Base-by-base conservation (phyloP, 1,140 invertebrate species). In the Drosophila hydei region DNA sequence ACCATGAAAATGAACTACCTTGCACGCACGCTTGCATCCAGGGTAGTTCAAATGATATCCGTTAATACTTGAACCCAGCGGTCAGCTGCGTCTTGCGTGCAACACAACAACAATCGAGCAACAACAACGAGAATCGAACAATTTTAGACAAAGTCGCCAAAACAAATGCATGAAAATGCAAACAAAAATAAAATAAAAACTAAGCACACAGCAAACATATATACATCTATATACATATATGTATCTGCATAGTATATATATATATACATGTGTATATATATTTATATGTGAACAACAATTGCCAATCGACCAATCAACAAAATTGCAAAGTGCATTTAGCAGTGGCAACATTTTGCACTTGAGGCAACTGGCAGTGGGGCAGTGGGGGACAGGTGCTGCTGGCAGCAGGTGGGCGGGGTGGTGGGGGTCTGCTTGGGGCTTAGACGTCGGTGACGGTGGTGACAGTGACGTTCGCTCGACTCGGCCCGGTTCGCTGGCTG, bases 281-380 rank as follows among this genome's bases (percentile, higher is more conserved):
- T 40, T 7, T 40, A 16, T 40, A 16, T 43, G 74, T 55, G 58
- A 85, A 84, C 79, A 85, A 85, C 81, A 85, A 85, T 81, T 87
- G 83, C 65, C 81, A 85, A 87, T 71, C 43, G 40, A 87, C 74
- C 77, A 87, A 87, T 87, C 81, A 87, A 88, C 77, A 78, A 87
- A 87, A 87, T 88, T 88, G 81, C 75, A 87, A 87, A 87, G 81
- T 87, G 81, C 81, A 87, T 87, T 87, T 88, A 64, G 81, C 81
- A 81, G 78, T 81, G 78, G 77, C 83, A 88, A 81, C 73, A 65
- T 80, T 87, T 85, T 78, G 69, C 81, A 85, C 81, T 77, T 75
- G 64, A 67, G 43, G 68, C 45, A 61, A 62, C 14, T 40, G 18
- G 23, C 58, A 43, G 48, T 47, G 58, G 18, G 4, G 25, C 6